Conservation (phyloP, 2,797 vertebrate genomes). For the Rhodeus uyekii region DNA sequence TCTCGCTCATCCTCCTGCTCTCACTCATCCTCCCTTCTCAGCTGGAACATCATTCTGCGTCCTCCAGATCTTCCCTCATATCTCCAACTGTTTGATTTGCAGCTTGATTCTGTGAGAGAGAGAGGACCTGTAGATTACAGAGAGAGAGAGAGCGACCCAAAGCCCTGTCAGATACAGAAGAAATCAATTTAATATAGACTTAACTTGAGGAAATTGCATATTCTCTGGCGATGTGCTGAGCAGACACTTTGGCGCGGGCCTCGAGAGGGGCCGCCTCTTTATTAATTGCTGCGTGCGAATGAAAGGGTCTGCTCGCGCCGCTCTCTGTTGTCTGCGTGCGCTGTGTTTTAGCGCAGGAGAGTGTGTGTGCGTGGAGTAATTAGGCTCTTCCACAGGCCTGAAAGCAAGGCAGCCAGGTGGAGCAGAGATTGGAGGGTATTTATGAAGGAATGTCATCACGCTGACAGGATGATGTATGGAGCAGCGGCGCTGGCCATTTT, state of each 20-base stretch:
- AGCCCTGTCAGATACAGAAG: slow-evolving; percentile 82
- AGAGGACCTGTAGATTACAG: slow-evolving; percentile 81
- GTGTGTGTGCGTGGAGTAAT: slow-evolving; percentile 62
- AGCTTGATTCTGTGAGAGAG: slow-evolving; percentile 77
- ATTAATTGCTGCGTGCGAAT: slow-evolving; percentile 73
- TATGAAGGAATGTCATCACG: slow-evolving; percentile 87
- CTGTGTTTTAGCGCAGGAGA: slow-evolving; percentile 52
- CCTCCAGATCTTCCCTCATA: slow-evolving; percentile 74
- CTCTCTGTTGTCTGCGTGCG: slow-evolving; percentile 27
- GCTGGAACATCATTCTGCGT: slow-evolving; percentile 73
- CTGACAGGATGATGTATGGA: slow-evolving; percentile 88
- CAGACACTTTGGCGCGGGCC: slow-evolving; percentile 74
- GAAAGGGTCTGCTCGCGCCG: slow-evolving; percentile 43
- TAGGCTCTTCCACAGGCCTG: slow-evolving; percentile 69
- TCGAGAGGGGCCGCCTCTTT: slow-evolving; percentile 75
- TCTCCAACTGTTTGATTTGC: slow-evolving; percentile 79
- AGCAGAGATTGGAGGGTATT: slow-evolving; percentile 81
- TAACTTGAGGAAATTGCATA: slow-evolving; percentile 88
- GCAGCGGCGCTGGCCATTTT: slow-evolving; percentile 60
- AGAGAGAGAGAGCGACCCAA: slow-evolving; percentile 71
- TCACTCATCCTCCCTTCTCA: too few species aligned
- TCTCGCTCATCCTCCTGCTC: too few species aligned
- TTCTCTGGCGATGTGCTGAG: slow-evolving; percentile 82
- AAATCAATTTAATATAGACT: slow-evolving; percentile 89
- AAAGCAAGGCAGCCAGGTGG: slow-evolving; percentile 79